phyloP scores from a whole-genome alignment of 2,113 vertebrate genomes.

The Heterotis niloticus region DNA sequence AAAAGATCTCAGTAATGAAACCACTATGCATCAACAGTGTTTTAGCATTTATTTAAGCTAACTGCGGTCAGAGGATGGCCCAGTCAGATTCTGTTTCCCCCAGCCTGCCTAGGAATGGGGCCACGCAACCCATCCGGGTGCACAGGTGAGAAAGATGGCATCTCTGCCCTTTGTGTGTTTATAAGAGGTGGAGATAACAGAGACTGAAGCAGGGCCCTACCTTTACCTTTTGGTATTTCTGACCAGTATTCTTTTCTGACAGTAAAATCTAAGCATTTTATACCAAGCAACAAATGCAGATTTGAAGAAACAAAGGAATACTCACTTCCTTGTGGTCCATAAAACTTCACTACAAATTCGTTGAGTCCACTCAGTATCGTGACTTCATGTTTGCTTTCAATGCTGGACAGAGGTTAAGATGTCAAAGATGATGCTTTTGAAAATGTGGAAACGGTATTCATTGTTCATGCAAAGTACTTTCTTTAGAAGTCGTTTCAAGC shows the following conservation, averaged over 20 bases:
- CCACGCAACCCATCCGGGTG: neutral
- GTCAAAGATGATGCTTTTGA: slow-evolving; percentile 13
- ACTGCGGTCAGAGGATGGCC: neutral
- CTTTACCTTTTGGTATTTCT: neutral
- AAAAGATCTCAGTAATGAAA: neutral
- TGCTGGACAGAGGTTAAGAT: slow-evolving; percentile 78
- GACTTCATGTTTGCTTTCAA: slow-evolving; percentile 98
- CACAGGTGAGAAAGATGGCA: neutral
- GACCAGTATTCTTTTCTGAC: no score
- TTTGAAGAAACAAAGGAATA: slow-evolving; percentile 39
- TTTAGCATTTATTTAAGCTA: neutral
- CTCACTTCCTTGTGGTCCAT: slow-evolving; percentile 99
- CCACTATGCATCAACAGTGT: neutral
- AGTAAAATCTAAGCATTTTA: neutral
- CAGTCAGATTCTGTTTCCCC: neutral
- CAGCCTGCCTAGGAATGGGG: neutral
- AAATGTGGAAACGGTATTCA: neutral
- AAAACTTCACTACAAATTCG: slow-evolving; percentile 99
- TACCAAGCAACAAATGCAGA: neutral
- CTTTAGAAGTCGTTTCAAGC: no score
- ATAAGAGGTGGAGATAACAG: no score
- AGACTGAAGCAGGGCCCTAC: neutral
- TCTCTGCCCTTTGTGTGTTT: neutral
- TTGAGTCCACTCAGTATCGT: slow-evolving; percentile 98
- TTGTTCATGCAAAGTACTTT: neutral